Percentiles rank a stretch among this genome's conserved stretches.
phyloP scores from a whole-genome alignment of 2,797 vertebrate genomes.

The Pristis pectinata region DNA sequence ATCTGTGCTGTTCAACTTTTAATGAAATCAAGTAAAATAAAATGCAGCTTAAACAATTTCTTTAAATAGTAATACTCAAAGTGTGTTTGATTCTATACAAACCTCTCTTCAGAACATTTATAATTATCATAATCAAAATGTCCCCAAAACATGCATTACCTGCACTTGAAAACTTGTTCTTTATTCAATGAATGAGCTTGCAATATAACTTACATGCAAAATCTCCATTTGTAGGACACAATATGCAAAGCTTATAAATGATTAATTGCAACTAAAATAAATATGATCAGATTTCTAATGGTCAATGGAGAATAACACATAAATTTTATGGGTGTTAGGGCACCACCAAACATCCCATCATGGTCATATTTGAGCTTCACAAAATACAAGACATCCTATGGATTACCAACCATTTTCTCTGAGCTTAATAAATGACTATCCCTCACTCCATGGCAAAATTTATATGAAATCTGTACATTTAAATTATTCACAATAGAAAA shows the following conservation, averaged over 20 bases:
- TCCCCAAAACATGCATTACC: not conserved
- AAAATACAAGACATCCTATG: slow-evolving; percentile 44
- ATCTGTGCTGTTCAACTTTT: not conserved
- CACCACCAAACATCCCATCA: not conserved
- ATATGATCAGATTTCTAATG: not conserved
- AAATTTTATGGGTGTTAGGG: not conserved
- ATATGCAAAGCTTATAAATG: not conserved
- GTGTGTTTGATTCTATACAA: not conserved
- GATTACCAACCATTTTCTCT: slow-evolving; percentile 45
- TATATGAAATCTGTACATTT: too few relatives aligned
- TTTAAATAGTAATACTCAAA: not conserved
- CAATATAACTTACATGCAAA: not conserved
- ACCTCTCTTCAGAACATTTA: not conserved
- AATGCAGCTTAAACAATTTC: not conserved
- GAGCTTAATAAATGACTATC: slow-evolving; percentile 44
- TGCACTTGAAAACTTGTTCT: not conserved
- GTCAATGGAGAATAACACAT: not conserved
- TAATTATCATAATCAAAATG: not conserved
- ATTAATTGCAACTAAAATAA: not conserved
- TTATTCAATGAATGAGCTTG: not conserved
- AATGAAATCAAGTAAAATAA: not conserved
- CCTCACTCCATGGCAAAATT: slow-evolving; percentile 40
- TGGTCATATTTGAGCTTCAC: slow-evolving; percentile 36
- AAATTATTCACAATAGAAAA: too few relatives aligned
- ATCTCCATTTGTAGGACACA: not conserved